Evolutionary conservation across 2,888 invertebrate species (phyloP), one percentile per base, ranked within the genome.

Genomic region (Luffia ferchaultella): DNA sequence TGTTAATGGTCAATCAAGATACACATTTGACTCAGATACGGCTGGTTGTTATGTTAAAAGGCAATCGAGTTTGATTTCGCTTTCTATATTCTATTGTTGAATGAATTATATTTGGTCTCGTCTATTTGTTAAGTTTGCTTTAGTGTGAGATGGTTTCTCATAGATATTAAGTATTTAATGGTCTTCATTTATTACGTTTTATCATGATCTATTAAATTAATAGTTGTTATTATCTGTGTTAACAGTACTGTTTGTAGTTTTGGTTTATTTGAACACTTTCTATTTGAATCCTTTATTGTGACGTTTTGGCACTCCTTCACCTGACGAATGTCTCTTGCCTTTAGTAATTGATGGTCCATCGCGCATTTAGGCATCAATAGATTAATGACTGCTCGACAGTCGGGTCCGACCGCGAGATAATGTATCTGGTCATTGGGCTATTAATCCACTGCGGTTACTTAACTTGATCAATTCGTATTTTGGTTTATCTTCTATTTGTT

Each of bases 361-460:
- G 42, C 61, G 62, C 67, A 57, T 67, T 75, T 67, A 69, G 71
- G 68, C 67, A 72, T 69, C 70, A 67, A 72, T 70, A 76, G 78
- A 80, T 78, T 79, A 77, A 80, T 79, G 78, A 73, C 70, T 65
- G 61, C 55, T 62, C 66, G 75, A 74, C 70, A 72, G 73, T 68
- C 65, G 69, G 76, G 74, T 76, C 68, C 68, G 67, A 69, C 65
- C 68, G 65, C 63, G 62, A 71, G 76, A 77, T 77, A 79, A 80
- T 80, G 74, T 77, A 76, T 79, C 74, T 78, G 73, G 75, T 74
- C 73, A 70, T 66, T 60, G 58, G 61, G 64, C 73, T 65, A 79
- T 79, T 76, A 77, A 80, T 79, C 63, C 60, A 64, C 55, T 74
- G 73, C 62, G 76, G 79, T 76, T 73, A 76, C 73, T 77, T 76